These are phyloP conservation scores for Dreissena rostriformis DNA, from an alignment of 1,140 invertebrate genomes.

Conservation along the genomic window DNA sequence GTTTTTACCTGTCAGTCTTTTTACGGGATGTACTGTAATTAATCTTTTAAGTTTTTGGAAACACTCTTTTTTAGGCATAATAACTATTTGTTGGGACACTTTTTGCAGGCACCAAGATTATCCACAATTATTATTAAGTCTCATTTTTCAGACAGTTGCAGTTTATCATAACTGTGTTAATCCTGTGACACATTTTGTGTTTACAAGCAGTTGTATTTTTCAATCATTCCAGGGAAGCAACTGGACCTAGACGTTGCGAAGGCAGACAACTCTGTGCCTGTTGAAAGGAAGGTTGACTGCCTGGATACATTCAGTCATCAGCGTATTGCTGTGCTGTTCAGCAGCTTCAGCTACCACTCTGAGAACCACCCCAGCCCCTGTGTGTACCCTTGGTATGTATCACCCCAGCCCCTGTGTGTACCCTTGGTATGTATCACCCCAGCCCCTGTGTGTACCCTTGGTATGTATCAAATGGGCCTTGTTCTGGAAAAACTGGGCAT, in stretches of 20 bases:
- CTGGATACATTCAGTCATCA: constrained; percentile 94
- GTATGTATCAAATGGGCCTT: constrained; percentile 86
- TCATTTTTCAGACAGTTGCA: no score
- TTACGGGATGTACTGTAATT: no score
- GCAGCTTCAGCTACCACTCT: constrained; percentile 92
- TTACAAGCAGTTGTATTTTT: not conserved
- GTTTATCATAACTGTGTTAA: no score
- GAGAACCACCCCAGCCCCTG: constrained; percentile 93
- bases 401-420: constrained; percentile 93
- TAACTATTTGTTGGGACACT: no score
- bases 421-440: constrained; percentile 89
- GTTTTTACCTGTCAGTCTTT: no score
- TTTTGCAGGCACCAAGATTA: no score
- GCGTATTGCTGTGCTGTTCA: constrained; percentile 93
- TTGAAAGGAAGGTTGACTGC: constrained; percentile 85
- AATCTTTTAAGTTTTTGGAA: no score
- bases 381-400: constrained; percentile 91
- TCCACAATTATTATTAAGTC: no score
- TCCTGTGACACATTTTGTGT: no score
- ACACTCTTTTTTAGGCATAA: no score
- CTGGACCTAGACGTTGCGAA: constrained; percentile 19
- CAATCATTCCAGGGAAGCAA: constrained; percentile 29
- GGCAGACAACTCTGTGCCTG: constrained; percentile 15
- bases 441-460: constrained; percentile 95
- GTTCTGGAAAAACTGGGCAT: no score